Percentiles rank a stretch among this genome's conserved stretches.
These are phyloP conservation scores for Tragelaphus buxtoni DNA, from an alignment of 2,113 vertebrate genomes.

Conservation along the genomic window DNA sequence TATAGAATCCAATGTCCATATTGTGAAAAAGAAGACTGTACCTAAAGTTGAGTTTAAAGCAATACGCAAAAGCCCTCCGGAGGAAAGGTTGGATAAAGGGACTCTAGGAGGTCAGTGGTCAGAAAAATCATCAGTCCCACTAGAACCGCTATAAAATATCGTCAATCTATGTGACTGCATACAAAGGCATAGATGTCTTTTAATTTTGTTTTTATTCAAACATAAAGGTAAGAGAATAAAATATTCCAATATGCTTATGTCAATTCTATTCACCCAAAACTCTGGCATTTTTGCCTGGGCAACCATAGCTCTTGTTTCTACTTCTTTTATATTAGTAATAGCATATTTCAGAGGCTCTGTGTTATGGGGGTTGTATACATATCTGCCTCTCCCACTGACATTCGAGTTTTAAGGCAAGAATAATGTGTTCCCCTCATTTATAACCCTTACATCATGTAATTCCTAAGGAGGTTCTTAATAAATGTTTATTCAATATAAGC, in stretches of 20 bases:
- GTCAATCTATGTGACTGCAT: neutral
- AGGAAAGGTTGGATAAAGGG: neutral
- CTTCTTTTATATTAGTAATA: neutral
- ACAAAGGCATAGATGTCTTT: neutral
- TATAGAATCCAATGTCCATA: neutral
- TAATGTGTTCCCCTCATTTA: neutral
- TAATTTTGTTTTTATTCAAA: conserved; percentile 26
- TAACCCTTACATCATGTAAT: neutral
- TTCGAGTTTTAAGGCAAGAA: neutral
- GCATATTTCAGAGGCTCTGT: neutral
- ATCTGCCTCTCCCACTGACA: neutral
- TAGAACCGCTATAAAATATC: neutral
- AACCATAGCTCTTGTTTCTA: neutral
- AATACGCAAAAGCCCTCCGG: neutral
- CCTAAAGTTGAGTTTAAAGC: neutral
- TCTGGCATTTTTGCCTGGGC: neutral
- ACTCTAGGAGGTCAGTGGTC: neutral
- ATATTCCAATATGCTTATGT: neutral
- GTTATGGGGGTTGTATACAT: neutral
- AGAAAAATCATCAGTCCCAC: neutral
- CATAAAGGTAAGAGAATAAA: neutral
- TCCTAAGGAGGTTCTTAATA: neutral
- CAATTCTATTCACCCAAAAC: neutral
- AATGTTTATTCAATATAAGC: neutral
- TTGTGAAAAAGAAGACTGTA: neutral